Evolutionary conservation across 2,888 invertebrate genomes (phyloP), one percentile per base, ranked within the genome.

Genomic region (Tetragonisca angustula): DNA sequence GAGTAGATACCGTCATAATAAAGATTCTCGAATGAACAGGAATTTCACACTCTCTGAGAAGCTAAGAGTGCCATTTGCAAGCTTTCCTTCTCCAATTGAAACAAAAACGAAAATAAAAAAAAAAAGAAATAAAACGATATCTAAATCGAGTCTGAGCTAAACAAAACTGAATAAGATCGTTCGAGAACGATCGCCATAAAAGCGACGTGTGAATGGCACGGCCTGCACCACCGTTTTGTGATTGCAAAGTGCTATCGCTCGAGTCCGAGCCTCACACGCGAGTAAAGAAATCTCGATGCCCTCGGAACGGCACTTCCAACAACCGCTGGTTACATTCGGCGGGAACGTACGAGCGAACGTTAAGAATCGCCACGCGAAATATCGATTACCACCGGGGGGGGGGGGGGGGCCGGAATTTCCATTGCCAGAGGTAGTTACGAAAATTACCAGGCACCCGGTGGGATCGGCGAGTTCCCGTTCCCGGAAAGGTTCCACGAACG

Each of bases 261-360:
- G 43, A 52, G 6, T 4, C 32, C 21, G n/a, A 54, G 43, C 43
- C 9, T 71, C 24, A 15, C 24, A 15, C 52, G 43, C 62, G n/a
- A 36, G 52, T 27, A 81, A 62, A 73, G 49, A 67, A 79, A 68
- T 68, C 62, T 43, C 61, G 52, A 72, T 74, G n/a, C 62, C 61
- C 43, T 54, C 69, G 65, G 64, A 76, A 72, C 27, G 17, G 64
- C 59, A 68, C 32, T 19, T 24, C 17, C 32, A 50, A 73, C 21
- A 59, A 56, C 24, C n/a, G 36, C n/a, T 27, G n/a, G 43, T 19
- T 49, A 32, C 6, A 5, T 17, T 21, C 69, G 4, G 27, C 32
- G n/a, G 6, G 15, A 21, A 43, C 36, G 36, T 36, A 70, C 56
- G 6, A 32, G 21, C 27, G 43, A 49, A 50, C 68, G 32, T n/a